These are phyloP conservation scores for Microtus richardsoni DNA, from an alignment of 2,113 vertebrate genomes.

Conservation along the genomic window DNA sequence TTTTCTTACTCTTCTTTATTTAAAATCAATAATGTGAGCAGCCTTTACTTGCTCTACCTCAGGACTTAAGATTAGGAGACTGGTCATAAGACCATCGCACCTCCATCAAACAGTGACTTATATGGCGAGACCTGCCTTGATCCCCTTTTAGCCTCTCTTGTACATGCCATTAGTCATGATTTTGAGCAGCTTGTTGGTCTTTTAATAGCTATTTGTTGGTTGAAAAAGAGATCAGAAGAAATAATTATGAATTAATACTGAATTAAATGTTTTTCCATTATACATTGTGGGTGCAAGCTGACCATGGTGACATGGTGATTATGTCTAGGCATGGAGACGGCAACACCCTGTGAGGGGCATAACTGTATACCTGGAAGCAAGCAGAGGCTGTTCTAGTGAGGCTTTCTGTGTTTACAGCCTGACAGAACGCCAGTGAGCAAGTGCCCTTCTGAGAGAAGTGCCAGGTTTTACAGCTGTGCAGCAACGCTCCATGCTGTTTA, in stretches of 20 bases:
- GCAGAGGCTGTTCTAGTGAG: neutral
- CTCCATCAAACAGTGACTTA: neutral
- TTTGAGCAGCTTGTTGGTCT: neutral
- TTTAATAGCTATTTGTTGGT: neutral
- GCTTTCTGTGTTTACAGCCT: neutral
- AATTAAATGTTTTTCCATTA: neutral
- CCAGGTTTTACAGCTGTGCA: neutral
- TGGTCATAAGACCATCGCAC: neutral
- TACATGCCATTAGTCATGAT: neutral
- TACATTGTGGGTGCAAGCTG: neutral
- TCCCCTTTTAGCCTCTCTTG: neutral
- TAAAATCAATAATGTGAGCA: neutral
- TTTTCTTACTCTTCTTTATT: neutral
- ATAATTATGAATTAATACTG: neutral
- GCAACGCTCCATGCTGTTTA: neutral
- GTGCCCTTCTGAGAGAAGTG: neutral
- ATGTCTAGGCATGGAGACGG: neutral
- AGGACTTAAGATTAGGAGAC: neutral
- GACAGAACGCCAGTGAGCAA: neutral
- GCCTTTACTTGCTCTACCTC: neutral
- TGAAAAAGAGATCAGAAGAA: neutral
- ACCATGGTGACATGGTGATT: neutral
- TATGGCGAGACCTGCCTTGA: neutral
- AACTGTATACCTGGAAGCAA: neutral
- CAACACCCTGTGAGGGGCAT: fast-evolving